Evolutionary conservation across 2,113 vertebrate species (phyloP).

Genomic region (Sialia sialis): DNA sequence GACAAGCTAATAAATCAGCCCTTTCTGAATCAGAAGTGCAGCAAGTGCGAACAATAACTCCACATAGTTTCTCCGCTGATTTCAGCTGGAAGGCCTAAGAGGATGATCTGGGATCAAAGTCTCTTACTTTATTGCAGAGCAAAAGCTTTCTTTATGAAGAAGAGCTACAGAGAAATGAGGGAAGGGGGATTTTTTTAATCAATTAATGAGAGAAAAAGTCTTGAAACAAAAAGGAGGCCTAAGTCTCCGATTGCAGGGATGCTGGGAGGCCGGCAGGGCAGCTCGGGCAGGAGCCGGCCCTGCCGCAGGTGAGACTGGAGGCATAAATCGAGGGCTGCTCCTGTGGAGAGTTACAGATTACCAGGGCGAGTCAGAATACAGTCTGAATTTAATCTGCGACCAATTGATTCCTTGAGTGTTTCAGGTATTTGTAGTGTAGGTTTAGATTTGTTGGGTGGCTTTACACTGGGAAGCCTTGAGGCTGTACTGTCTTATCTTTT

Average conservation of each 20-base stretch:
- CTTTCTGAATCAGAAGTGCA: constrained; percentile 83
- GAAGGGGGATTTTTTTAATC: constrained; percentile 55
- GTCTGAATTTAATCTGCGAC: constrained; percentile 83
- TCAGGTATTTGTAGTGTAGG: constrained; percentile 75
- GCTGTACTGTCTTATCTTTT: constrained; percentile 78
- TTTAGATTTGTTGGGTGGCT: constrained; percentile 60
- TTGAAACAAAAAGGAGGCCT: constrained; percentile 64
- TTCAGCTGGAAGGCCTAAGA: constrained; percentile 73
- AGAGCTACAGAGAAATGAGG: constrained; percentile 29
- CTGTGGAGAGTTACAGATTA: constrained; percentile 76
- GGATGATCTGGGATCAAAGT: constrained; percentile 71
- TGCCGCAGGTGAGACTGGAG: constrained; percentile 32
- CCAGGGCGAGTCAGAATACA: constrained; percentile 73
- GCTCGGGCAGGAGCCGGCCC: constrained; percentile 41
- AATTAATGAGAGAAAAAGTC: constrained; percentile 72
- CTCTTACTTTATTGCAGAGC: constrained; percentile 65
- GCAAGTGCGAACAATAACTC: constrained; percentile 82
- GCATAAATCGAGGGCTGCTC: constrained; percentile 70
- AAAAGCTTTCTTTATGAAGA: constrained; percentile 69
- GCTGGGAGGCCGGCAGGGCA: background rate
- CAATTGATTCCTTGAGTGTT: constrained; percentile 82
- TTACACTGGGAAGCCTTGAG: constrained; percentile 40
- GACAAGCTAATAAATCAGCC: constrained; percentile 99
- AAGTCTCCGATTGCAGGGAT: background rate
- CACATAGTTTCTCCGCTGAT: constrained; percentile 73